Base-by-base conservation (phyloP, 1,140 invertebrate species). In the Drosophila setifemur region DNA sequence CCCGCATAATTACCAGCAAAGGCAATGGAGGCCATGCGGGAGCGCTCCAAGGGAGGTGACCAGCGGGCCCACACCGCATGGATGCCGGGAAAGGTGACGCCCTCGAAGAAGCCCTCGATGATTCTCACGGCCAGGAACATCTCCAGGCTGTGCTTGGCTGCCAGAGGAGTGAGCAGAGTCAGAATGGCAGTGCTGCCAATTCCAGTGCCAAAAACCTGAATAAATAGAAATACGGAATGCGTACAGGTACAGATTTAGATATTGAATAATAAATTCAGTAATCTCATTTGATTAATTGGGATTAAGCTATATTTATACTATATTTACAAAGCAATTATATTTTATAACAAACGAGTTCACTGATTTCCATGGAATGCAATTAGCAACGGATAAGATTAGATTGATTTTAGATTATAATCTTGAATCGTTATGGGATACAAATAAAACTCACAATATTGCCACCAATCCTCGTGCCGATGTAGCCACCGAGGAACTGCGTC, bases 21-120 rank as follows among this genome's bases (percentile, higher is more conserved):
- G 0, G 95, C 94, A 23, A 96, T 92, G 0, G 94, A 95, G 0
- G 95, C 94, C 26, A 97, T 91, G 8, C 95, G 92, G 3, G 94
- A 96, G 23, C 96, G 93, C 89, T 98, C 97, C 14, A 94, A 83
- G 0, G 95, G 94, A 12, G 97, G 97, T n/a, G 96, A 95, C 97
- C 97, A 98, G 54, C 94, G 93, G 0, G 95, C 93, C 96, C 96
- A 97, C 18, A 97, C 93, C 5, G 95, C 95, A 89, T 97, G 96
- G 47, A 97, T 97, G 67, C 96, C 95, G 3, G 97, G 97, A 90
- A 97, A 98, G 1, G 96, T 97, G 0, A 98, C 96, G 37, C 97
- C 97, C 95, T 98, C 97, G 89, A 95, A 97, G 28, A 98, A 89
- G 39, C 97, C 97, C 91, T 98, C 96, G 16, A 97, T 88, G 9